Percentiles rank a stretch among this genome's conserved stretches.
Evolutionary conservation across 1,140 invertebrate species (phyloP).

Genomic region (Hylaeus anthracinus): DNA sequence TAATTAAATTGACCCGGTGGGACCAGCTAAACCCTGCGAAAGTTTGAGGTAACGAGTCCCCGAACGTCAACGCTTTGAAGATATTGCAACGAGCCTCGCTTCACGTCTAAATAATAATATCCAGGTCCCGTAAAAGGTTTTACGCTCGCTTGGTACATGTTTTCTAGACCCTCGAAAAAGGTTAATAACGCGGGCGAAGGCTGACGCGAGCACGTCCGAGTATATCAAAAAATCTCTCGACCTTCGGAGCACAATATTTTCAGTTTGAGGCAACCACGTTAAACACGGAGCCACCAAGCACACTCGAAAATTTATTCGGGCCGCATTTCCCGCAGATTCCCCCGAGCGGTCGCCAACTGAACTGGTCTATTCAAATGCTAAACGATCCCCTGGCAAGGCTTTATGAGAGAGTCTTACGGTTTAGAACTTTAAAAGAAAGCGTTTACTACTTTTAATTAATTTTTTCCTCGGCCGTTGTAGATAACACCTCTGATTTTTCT

Average conservation of each 20-base stretch:
- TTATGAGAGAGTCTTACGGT: not conserved
- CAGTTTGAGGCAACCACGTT: not conserved
- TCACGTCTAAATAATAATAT: conserved; percentile 50
- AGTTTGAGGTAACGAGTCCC: conserved; percentile 24
- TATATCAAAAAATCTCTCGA: not conserved
- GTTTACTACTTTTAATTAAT: no score
- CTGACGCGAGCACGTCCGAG: not conserved
- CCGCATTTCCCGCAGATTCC: not conserved
- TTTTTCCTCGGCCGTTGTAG: no score
- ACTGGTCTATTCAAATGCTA: conserved; percentile 9
- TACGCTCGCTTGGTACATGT: conserved; percentile 32
- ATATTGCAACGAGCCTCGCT: conserved; percentile 7
- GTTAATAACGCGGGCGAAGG: conserved; percentile 38
- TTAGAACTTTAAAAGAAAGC: no score
- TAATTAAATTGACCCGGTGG: conserved; percentile 3
- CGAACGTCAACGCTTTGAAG: not conserved
- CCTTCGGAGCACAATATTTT: conserved; percentile 18
- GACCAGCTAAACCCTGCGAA: not conserved
- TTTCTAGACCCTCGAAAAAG: conserved; percentile 16
- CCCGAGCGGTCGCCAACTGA: not conserved
- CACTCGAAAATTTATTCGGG: conserved; percentile 18
- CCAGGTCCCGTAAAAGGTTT: conserved; percentile 25
- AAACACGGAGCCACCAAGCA: not conserved
- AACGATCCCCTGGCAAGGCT: not conserved
- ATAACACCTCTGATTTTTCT: no score